Conservation (phyloP, 2,113 vertebrate genomes). For the Vulpes ferrilata region DNA sequence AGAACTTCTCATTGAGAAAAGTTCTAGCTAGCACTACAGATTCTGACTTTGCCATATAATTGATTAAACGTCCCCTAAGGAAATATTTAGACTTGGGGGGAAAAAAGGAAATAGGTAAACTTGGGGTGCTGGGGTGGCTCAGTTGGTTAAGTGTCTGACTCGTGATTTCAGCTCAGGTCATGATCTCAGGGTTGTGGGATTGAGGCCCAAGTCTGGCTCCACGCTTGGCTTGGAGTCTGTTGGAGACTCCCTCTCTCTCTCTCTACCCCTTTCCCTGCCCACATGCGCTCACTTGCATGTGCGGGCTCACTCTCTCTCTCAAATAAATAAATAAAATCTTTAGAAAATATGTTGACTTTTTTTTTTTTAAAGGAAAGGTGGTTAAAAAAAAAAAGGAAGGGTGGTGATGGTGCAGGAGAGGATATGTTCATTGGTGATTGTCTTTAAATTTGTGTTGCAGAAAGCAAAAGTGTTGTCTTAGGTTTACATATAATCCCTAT, state of each 20-base stretch:
- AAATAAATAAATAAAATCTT: neutral
- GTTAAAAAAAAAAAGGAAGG: neutral
- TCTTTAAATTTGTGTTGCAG: neutral
- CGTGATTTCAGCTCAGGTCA: neutral
- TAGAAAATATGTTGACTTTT: neutral
- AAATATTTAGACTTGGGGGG: neutral
- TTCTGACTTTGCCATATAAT: neutral
- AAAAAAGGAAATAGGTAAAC: neutral
- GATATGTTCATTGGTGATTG: neutral
- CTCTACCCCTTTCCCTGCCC: neutral
- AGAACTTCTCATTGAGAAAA: neutral
- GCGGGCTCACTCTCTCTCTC: neutral
- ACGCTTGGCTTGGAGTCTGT: neutral
- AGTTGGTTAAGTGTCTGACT: neutral
- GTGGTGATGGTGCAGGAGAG: too few relatives aligned
- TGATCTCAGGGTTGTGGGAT: neutral
- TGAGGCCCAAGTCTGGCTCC: neutral
- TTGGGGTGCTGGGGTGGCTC: neutral
- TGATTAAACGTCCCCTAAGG: neutral
- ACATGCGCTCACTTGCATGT: neutral
- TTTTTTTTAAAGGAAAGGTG: neutral
- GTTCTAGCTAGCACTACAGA: neutral
- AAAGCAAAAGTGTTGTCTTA: neutral
- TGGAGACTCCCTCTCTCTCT: neutral
- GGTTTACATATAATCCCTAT: neutral